Conservation (phyloP, 2,888 invertebrate species). For the Melanchra persicariae region DNA sequence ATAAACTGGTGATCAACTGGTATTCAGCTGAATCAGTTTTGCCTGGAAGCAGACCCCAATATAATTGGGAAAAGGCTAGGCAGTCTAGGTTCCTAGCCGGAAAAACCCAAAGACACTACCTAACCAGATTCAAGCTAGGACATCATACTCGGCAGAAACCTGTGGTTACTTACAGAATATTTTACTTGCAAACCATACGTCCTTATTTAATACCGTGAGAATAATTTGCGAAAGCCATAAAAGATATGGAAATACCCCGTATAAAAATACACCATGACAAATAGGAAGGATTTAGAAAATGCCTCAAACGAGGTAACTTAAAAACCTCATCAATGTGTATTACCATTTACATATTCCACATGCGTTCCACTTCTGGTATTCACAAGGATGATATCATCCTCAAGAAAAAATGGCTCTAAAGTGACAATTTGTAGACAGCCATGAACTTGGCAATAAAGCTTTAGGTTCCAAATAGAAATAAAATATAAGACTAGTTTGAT, state of each 20-base stretch:
- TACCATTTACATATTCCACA: constrained; percentile 27
- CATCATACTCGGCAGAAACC: too few relatives aligned
- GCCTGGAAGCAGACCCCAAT: too few relatives aligned
- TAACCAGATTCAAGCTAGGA: too few relatives aligned
- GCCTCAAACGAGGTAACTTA: neutral
- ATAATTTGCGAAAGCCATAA: neutral
- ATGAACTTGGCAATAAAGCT: constrained; percentile 30
- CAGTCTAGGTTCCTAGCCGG: too few relatives aligned
- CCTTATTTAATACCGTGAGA: constrained; percentile 14
- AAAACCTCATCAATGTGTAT: neutral
- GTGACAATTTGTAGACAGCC: constrained; percentile 44
- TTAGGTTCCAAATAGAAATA: neutral
- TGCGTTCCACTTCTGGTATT: constrained; percentile 35
- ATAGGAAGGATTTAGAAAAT: constrained; percentile 11
- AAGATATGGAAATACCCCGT: neutral
- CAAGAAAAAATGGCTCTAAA: constrained; percentile 21
- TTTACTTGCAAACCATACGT: neutral
- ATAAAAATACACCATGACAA: constrained; percentile 3
- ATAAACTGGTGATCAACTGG: too few relatives aligned
- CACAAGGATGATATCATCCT: constrained; percentile 55
- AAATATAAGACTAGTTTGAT: neutral
- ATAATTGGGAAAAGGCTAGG: too few relatives aligned
- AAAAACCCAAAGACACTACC: too few relatives aligned
- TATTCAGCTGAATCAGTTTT: too few relatives aligned
- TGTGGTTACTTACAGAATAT: too few relatives aligned